Evolutionary conservation across 2,888 invertebrate genomes (phyloP), one percentile per base, ranked within the genome.

Genomic region (Pterostichus niger): DNA sequence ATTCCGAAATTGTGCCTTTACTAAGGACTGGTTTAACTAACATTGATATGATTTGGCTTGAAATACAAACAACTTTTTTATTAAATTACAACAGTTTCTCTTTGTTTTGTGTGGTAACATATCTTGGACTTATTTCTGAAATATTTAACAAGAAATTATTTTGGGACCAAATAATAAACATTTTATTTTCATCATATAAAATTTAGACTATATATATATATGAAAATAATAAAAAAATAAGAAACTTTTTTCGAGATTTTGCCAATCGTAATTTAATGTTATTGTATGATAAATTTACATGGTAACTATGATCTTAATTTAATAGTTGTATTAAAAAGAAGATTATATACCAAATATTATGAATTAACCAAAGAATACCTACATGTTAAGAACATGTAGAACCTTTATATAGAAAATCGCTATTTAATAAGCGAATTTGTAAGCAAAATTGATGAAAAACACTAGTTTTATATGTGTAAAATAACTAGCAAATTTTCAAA

Each of bases 1-100:
- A 75, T 44, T 75, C 75, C 82, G 73, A 82, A 82, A 82, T 82
- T 82, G 82, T 82, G 82, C 82, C 82, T 82, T 82, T 73, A 75
- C 31, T 59, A 82, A 82, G 82, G 82, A 82, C 82, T 82, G 75
- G 61, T 82, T 82, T 73, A 82, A 82, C 31, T 73, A 82, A 82
- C 31, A 71, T 54, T 73, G 46, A 17, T 64, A 13, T 71, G 11
- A 73, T 82, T 82, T 71, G 71, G 75, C 75, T 75, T 82, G 24
- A 52, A 75, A 59, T 49, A n/a, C 73, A 44, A 46, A 40, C 56
- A 56, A 56, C 40, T 35, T 61, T n/a, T 61, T 24, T 15, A 17
- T 61, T 78, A 5, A 68, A 64, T 59, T 77, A 49, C n/a, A 11
- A 76, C 49, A 68, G 15, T 80, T 80, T n/a, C 40, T 9, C 9